Percentiles rank a stretch among this genome's conserved stretches.
These are phyloP conservation scores for Zingel zingel DNA, from an alignment of 2,113 vertebrate genomes.

Conservation along the genomic window DNA sequence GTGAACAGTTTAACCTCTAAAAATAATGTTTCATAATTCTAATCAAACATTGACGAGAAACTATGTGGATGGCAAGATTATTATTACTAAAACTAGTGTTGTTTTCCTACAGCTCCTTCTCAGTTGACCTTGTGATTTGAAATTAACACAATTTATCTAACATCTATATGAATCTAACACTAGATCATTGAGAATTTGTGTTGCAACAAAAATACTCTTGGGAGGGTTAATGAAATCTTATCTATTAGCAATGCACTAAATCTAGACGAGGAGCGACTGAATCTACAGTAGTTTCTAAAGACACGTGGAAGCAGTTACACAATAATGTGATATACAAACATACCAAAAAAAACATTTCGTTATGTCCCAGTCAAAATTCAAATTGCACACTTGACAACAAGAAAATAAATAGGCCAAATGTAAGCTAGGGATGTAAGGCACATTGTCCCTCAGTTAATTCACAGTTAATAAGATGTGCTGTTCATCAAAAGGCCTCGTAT, in stretches of 20 bases:
- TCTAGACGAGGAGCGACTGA: slow-evolving; percentile 65
- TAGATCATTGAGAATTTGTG: slow-evolving; percentile 24
- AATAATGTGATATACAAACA: slow-evolving; percentile 76
- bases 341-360: slow-evolving; percentile 68
- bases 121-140: slow-evolving; percentile 19
- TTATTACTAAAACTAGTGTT: slow-evolving; percentile 13
- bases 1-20: slow-evolving; percentile 19
- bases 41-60: slow-evolving; percentile 25
- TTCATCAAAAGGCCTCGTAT: slow-evolving; percentile 66
- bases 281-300: slow-evolving; percentile 86
- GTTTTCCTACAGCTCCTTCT: slow-evolving; percentile 30
- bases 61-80: slow-evolving; percentile 4
- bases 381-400: slow-evolving; percentile 84
- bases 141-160: slow-evolving; percentile 3
- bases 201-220: slow-evolving; percentile 38
- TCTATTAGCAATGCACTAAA: slow-evolving; percentile 51
- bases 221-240: slow-evolving; percentile 35
- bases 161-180: background rate
- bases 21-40: slow-evolving; percentile 25
- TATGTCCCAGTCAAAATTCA: slow-evolving; percentile 84
- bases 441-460: slow-evolving; percentile 88
- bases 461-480: slow-evolving; percentile 93
- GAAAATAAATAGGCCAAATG: slow-evolving; percentile 87
- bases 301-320: slow-evolving; percentile 79
- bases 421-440: slow-evolving; percentile 85